Conservation (phyloP, 1,140 invertebrate species). For the Drosophila nigromelanica region DNA sequence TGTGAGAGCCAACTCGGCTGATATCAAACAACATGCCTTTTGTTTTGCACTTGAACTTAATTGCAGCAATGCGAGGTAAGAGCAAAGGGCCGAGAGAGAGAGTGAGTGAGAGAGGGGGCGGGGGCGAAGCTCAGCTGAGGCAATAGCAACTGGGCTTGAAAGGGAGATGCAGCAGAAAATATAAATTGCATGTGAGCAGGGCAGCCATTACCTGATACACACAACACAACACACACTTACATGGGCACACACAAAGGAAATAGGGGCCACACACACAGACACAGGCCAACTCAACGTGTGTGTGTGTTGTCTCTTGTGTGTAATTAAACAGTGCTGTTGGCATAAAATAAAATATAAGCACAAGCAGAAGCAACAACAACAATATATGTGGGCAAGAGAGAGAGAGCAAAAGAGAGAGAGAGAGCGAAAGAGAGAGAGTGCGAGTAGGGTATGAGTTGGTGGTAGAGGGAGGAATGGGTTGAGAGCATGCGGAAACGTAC, state of each 20-base stretch:
- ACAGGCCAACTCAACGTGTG: slow-evolving; percentile 37
- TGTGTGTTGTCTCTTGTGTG: slow-evolving; percentile 73
- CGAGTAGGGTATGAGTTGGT: neutral
- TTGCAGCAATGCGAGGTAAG: slow-evolving; percentile 49
- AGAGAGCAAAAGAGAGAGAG: neutral
- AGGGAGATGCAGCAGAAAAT: slow-evolving; percentile 47
- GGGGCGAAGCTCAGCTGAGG: slow-evolving; percentile 40
- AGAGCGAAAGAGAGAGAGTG: neutral
- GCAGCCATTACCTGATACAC: slow-evolving; percentile 72
- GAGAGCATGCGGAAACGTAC: slow-evolving; percentile 66
- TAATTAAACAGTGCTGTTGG: slow-evolving; percentile 81
- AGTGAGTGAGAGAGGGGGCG: neutral
- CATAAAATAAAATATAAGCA: slow-evolving; percentile 82
- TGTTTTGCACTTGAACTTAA: slow-evolving; percentile 80
- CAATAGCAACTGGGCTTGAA: slow-evolving; percentile 2
- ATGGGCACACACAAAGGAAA: slow-evolving; percentile 10
- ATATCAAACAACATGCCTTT: slow-evolving; percentile 81
- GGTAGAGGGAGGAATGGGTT: slow-evolving; percentile 4
- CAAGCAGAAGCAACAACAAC: slow-evolving; percentile 46
- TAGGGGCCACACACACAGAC: slow-evolving; percentile 23
- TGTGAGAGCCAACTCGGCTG: slow-evolving; percentile 35
- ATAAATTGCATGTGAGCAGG: slow-evolving; percentile 80
- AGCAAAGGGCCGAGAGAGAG: too few relatives aligned
- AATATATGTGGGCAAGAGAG: neutral
- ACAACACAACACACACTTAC: slow-evolving; percentile 33